Evolutionary conservation across 2,113 vertebrate genomes (phyloP), one percentile per base, ranked within the genome.

Genomic region (Bothrops jararaca): DNA sequence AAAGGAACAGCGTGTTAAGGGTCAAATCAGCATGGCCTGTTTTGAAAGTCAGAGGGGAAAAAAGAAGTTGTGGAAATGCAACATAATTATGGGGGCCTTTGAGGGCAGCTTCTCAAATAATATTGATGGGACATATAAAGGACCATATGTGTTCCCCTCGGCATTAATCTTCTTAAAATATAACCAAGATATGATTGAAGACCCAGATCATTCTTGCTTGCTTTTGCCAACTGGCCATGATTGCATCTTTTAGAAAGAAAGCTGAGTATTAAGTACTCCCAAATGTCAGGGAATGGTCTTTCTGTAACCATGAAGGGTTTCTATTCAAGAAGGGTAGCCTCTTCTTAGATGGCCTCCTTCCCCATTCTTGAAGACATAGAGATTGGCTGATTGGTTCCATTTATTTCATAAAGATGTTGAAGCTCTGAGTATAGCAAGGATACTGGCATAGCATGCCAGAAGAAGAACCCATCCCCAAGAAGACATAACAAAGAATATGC

Each of bases 1-100:
- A n/a, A 22, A 91, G 48, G 92, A 96, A 29, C 69, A 92, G 93
- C 89, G 15, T 57, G 88, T 85, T 85, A 58, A 92, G n/a, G 89
- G 80, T 93, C 89, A 93, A 64, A 90, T 53, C 89, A 64, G 42
- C 15, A 86, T 92, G 50, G 23, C 80, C 80, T 90, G 56, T 53
- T 90, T 34, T 64, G 56, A 26, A 54, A 12, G 45, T 23, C 64
- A 64, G 80, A 42, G 2, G 18, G 34, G 74, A 0, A 24, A 86
- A 85, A 92, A 15, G 64, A 86, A 90, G n/a, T 18, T 50, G 57
- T 48, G 53, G 58, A 90, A 86, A 80, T 56, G 15, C 89, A 69
- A 9, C 74, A 52, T 92, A 90, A 90, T 86, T 90, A 90, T 29
- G 45, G 56, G 13, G 42, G 42, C 26, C 26, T 20, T 2, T 34